These are phyloP conservation scores for Cottoperca gobio DNA, from an alignment of 2,797 vertebrate species.

Conservation along the genomic window DNA sequence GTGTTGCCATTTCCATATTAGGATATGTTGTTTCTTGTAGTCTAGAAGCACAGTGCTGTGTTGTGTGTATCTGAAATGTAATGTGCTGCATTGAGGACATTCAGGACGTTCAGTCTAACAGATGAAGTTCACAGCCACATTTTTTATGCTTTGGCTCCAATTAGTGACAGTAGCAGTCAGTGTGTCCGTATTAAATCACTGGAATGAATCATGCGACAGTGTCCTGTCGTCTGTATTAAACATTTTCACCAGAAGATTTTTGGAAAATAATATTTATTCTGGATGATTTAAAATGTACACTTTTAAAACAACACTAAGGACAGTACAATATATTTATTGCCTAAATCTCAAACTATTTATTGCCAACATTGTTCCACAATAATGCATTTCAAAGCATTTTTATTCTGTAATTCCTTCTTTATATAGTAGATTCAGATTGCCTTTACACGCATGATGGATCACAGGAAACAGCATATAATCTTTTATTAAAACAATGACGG, in stretches of 20 bases:
- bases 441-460: too few species aligned
- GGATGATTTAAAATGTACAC: not conserved
- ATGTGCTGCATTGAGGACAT: conserved; percentile 14
- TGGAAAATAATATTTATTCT: not conserved
- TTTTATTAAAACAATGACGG: too few species aligned
- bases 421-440: too few species aligned
- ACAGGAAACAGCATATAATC: too few species aligned
- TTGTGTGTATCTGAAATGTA: conserved; percentile 24
- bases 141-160: conserved; percentile 5
- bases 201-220: not conserved
- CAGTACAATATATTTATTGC: not conserved
- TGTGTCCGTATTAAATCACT: not conserved
- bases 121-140: not conserved
- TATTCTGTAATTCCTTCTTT: too few species aligned
- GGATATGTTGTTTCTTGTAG: conserved; percentile 39
- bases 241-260: not conserved
- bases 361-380: too few species aligned
- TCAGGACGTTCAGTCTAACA: not conserved
- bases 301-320: not conserved
- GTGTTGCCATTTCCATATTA: conserved; percentile 40
- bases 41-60: conserved; percentile 6
- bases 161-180: too few species aligned
- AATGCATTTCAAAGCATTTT: too few species aligned
- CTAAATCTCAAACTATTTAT: not conserved
- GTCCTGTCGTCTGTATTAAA: not conserved